These are phyloP conservation scores for Morinoia aosen DNA, from an alignment of 2,888 invertebrate species.

Conservation along the genomic window DNA sequence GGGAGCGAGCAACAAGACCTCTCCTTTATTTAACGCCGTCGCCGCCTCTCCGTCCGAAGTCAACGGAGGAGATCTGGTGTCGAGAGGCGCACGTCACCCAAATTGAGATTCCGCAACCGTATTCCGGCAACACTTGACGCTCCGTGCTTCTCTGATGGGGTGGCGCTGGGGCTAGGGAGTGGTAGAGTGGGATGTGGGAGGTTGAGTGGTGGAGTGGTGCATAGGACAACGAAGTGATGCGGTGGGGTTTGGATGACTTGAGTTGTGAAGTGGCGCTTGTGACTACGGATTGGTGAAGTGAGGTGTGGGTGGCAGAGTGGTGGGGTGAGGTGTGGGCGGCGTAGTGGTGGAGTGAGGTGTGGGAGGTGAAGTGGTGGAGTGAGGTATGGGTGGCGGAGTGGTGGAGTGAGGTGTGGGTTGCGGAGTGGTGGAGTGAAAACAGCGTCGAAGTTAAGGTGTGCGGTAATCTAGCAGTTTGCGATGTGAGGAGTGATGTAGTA, in stretches of 20 bases:
- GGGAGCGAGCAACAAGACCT: neutral
- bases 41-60: neutral
- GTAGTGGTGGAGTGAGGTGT: too few relatives aligned
- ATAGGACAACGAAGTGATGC: too few relatives aligned
- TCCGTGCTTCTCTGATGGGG: neutral
- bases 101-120: conserved; percentile 28
- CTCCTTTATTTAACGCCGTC: neutral
- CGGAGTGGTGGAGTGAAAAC: neutral
- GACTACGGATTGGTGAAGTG: too few relatives aligned
- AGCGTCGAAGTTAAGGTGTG: neutral
- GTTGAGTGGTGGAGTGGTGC: too few relatives aligned
- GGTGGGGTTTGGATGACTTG: neutral
- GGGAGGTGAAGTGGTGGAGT: neutral
- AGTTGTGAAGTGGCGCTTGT: too few relatives aligned
- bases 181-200: too few relatives aligned
- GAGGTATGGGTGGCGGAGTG: neutral
- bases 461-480: too few relatives aligned
- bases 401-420: neutral
- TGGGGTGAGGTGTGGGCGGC: too few relatives aligned
- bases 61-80: neutral
- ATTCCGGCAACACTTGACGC: conserved; percentile 5
- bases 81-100: neutral
- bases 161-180: neutral
- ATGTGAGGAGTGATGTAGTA: neutral
- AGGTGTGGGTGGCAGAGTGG: neutral